phyloP scores from a whole-genome alignment of 1,140 invertebrate genomes.

The Polypedilum vanderplanki region DNA sequence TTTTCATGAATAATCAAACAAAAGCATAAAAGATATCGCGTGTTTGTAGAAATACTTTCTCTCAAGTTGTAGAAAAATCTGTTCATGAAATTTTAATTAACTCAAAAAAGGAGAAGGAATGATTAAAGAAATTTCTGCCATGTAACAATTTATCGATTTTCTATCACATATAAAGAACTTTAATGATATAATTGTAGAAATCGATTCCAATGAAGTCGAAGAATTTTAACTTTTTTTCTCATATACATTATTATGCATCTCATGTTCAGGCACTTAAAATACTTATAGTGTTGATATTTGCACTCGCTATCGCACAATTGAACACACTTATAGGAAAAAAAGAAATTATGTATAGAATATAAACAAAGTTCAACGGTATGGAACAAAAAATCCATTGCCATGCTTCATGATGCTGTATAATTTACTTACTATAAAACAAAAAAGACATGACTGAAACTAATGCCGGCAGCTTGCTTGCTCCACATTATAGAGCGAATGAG shows the following conservation, averaged over 20 bases:
- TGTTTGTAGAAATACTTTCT: not conserved
- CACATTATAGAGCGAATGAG: not conserved
- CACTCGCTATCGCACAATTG: constrained; percentile 25
- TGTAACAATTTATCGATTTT: not conserved
- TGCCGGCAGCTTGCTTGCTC: not conserved
- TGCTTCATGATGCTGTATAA: constrained; percentile 2
- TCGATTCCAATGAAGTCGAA: not conserved
- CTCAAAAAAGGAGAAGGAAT: not conserved
- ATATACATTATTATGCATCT: not conserved
- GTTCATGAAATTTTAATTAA: constrained; percentile 27
- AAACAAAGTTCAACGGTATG: too few species aligned
- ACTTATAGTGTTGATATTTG: constrained; percentile 28
- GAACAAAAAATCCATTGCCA: not conserved
- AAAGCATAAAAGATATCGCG: too few species aligned
- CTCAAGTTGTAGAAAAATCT: not conserved
- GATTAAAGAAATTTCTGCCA: not conserved
- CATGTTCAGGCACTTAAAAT: constrained; percentile 5
- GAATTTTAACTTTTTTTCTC: not conserved
- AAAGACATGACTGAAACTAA: constrained; percentile 18
- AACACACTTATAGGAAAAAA: not conserved
- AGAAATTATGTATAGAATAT: too few species aligned
- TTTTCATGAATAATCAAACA: not conserved
- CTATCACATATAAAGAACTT: not conserved
- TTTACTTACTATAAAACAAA: constrained; percentile 11
- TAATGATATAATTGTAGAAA: not conserved